Evolutionary conservation across 1,140 invertebrate species (phyloP).

Genomic region (Cryptotermes secundus): DNA sequence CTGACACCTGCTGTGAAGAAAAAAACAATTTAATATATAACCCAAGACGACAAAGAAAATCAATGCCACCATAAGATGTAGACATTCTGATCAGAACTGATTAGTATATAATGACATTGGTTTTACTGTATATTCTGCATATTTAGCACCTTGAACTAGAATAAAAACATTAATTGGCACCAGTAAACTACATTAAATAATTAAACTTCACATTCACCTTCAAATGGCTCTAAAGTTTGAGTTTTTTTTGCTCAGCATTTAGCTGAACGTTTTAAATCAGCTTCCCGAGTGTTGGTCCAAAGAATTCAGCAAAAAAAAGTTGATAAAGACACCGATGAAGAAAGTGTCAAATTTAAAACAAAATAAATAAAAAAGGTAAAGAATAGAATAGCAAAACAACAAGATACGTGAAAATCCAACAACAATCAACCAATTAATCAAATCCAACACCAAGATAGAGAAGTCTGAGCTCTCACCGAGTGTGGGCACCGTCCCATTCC

Average conservation of each 20-base stretch:
- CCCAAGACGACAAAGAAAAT: background rate
- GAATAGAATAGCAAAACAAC: constrained; percentile 17
- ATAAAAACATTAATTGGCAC: too few relatives aligned
- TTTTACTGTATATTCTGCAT: too few relatives aligned
- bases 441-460: constrained; percentile 46
- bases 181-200: too few relatives aligned
- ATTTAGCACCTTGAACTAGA: too few relatives aligned
- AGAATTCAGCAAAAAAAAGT: constrained; percentile 26
- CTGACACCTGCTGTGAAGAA: background rate
- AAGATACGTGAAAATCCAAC: constrained; percentile 24
- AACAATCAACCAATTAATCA: constrained; percentile 35
- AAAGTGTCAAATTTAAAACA: background rate
- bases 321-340: constrained; percentile 8
- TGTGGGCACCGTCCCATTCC: constrained; percentile 70
- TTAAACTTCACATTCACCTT: background rate
- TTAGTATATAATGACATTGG: too few relatives aligned
- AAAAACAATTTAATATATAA: background rate
- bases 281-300: background rate
- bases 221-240: background rate
- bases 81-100: too few relatives aligned
- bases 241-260: background rate
- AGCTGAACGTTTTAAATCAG: background rate
- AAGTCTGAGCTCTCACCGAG: constrained; percentile 64
- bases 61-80: background rate
- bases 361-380: background rate